These are phyloP conservation scores for Benthosema pterotum DNA, from an alignment of 2,797 vertebrate genomes.

Conservation along the genomic window DNA sequence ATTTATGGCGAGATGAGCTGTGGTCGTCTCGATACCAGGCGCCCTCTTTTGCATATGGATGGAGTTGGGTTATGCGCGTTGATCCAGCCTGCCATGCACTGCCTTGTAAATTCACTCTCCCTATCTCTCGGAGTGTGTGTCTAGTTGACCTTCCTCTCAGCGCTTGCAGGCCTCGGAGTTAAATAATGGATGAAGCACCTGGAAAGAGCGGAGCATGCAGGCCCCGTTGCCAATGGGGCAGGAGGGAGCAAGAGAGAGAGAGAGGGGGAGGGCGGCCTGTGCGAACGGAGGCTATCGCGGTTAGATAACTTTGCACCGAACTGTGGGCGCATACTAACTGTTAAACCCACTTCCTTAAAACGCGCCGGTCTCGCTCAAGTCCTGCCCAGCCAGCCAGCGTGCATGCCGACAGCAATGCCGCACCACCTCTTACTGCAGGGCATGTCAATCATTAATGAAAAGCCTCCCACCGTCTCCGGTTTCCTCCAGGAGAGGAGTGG, in stretches of 20 bases:
- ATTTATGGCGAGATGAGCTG: constrained; percentile 8
- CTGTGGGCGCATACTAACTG: neutral
- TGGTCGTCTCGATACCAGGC: neutral
- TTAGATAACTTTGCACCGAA: constrained; percentile 31
- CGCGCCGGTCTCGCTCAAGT: neutral
- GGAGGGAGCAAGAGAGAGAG: constrained; percentile 44
- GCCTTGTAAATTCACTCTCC: constrained; percentile 57
- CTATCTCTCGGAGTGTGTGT: constrained; percentile 65
- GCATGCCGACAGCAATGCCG: neutral
- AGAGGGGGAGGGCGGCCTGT: neutral
- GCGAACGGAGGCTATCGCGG: constrained; percentile 7
- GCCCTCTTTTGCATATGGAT: neutral
- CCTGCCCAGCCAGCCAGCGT: neutral
- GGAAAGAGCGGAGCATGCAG: constrained; percentile 47
- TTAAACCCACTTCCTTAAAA: neutral
- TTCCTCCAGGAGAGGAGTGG: constrained; percentile 66
- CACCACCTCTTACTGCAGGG: constrained; percentile 38
- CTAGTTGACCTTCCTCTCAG: constrained; percentile 75
- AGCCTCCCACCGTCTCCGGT: constrained; percentile 68
- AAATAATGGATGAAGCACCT: constrained; percentile 78
- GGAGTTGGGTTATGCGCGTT: constrained; percentile 6
- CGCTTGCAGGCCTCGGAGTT: constrained; percentile 59
- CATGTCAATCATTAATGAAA: constrained; percentile 83
- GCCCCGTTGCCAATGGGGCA: constrained; percentile 25
- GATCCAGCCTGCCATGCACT: constrained; percentile 25